Percentiles rank a stretch among this genome's conserved stretches.
Conservation (phyloP, 2,888 invertebrate species). For the Lordiphosa andalusiaca region DNA sequence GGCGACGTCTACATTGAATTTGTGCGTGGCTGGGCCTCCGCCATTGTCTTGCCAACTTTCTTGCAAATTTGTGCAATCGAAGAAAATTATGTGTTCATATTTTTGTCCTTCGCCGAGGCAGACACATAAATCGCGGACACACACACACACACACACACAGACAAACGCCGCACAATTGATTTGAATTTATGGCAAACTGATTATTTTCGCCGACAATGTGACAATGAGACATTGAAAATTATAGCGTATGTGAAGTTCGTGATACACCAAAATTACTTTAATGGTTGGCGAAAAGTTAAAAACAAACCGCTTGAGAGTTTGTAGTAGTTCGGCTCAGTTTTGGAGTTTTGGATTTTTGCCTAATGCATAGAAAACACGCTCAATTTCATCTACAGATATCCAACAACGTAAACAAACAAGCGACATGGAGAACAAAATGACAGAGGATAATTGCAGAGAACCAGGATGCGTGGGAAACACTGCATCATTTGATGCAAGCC, state of each 20-base stretch:
- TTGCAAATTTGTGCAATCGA: conserved; percentile 46
- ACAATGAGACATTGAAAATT: conserved; percentile 19
- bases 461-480: no score
- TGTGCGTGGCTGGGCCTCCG: conserved; percentile 21
- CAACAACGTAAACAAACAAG: no score
- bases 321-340: no score
- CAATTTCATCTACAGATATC: no score
- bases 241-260: conserved; percentile 16
- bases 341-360: no score
- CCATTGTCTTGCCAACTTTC: conserved; percentile 42
- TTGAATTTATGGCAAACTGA: conserved; percentile 78
- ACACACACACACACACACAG: no score
- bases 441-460: no score
- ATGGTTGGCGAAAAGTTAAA: not conserved
- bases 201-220: conserved; percentile 52
- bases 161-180: conserved; percentile 58
- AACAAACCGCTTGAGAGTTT: no score
- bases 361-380: no score
- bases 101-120: conserved; percentile 52
- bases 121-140: conserved; percentile 78
- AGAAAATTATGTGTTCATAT: conserved; percentile 63
- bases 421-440: no score
- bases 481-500: no score
- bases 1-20: conserved; percentile 23
- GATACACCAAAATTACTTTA: not conserved